These are phyloP conservation scores for Anser brachyrhynchus DNA, from an alignment of 2,113 vertebrate genomes.

Conservation along the genomic window DNA sequence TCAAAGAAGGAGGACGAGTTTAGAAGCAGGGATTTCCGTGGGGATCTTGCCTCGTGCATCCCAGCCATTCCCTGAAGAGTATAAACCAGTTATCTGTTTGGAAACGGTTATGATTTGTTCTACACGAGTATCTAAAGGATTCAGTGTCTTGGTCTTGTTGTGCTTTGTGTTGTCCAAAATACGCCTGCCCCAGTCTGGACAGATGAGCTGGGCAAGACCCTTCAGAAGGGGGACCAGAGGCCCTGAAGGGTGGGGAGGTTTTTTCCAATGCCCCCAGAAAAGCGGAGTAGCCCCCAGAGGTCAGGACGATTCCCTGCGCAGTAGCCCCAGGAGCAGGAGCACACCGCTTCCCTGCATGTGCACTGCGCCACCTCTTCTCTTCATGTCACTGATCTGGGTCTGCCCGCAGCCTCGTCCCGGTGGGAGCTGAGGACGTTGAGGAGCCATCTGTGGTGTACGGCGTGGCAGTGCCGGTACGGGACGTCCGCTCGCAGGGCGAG, in stretches of 20 bases:
- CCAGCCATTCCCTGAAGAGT: fast-evolving
- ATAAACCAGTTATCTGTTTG: fast-evolving
- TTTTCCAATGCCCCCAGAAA: neutral
- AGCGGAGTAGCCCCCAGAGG: neutral
- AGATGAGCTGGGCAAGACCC: neutral
- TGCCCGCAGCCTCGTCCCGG: neutral
- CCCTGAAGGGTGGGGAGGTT: neutral
- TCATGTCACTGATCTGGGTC: neutral
- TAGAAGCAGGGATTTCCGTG: neutral
- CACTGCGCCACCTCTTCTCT: fast-evolving
- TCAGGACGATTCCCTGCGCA: neutral
- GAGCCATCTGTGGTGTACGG: neutral
- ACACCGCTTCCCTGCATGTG: neutral
- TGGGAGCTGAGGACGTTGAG: fast-evolving
- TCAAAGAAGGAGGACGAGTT: neutral
- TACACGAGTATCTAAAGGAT: neutral
- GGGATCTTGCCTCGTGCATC: neutral
- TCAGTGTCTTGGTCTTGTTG: neutral
- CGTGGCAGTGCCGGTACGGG: fast-evolving
- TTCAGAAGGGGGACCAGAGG: neutral
- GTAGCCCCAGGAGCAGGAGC: neutral
- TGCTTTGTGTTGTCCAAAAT: neutral
- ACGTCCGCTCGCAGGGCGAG: fast-evolving
- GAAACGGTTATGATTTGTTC: fast-evolving
- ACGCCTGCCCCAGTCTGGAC: neutral